phyloP scores from a whole-genome alignment of 2,113 vertebrate genomes.

The Gasterosteus aculeatus region DNA sequence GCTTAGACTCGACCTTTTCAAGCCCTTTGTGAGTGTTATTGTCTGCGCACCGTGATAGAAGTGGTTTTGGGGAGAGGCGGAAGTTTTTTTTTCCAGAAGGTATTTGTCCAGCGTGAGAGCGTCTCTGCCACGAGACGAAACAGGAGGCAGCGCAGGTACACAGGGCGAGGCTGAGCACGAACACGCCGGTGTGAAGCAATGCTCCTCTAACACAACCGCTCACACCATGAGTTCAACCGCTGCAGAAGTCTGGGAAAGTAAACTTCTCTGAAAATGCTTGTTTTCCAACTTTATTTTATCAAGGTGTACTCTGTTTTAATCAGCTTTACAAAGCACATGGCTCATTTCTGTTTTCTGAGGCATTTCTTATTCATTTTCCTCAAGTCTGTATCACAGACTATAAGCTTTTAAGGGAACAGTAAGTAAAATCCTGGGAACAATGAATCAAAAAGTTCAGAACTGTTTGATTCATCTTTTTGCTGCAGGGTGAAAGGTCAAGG shows the following conservation, averaged over 20 bases:
- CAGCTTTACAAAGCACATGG: slow-evolving; percentile 17
- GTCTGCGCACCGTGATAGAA: slow-evolving; percentile 71
- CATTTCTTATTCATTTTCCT: slow-evolving; percentile 21
- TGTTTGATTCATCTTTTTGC: slow-evolving; percentile 53
- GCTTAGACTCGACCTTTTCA: slow-evolving; percentile 56
- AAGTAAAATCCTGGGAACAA: slow-evolving; percentile 50
- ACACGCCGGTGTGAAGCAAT: slow-evolving; percentile 15
- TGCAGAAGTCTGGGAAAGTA: not conserved
- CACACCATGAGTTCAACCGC: not conserved
- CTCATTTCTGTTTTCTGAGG: slow-evolving; percentile 12
- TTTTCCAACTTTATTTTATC: not conserved
- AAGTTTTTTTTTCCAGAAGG: slow-evolving; percentile 58
- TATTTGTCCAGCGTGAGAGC: slow-evolving; percentile 66
- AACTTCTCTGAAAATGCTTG: not conserved
- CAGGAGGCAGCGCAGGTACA: slow-evolving; percentile 49
- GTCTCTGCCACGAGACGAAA: slow-evolving; percentile 69
- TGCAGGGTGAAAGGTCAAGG: slow-evolving; percentile 63
- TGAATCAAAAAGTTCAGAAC: slow-evolving; percentile 39
- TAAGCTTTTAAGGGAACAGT: slow-evolving; percentile 30
- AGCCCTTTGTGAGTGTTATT: slow-evolving; percentile 53
- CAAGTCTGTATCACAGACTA: slow-evolving; percentile 16
- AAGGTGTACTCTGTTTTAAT: slow-evolving; percentile 9
- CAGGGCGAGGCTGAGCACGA: slow-evolving; percentile 23
- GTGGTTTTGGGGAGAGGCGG: slow-evolving; percentile 72
- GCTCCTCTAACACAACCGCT: not conserved